phyloP scores from a whole-genome alignment of 2,888 invertebrate genomes.

The Orgyia antiqua region DNA sequence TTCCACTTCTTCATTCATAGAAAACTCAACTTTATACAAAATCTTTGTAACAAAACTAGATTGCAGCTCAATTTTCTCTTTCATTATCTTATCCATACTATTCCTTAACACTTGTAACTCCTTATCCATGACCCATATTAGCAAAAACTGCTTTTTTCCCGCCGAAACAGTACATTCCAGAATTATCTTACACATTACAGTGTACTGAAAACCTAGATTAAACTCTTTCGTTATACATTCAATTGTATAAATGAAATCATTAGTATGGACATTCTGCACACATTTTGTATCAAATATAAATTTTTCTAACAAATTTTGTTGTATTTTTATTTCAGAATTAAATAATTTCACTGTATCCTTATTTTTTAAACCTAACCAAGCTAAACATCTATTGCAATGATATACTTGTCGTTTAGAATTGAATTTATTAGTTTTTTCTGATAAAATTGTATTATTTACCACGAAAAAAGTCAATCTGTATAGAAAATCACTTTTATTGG shows the following conservation, averaged over 20 bases:
- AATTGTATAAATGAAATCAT: conserved; percentile 76
- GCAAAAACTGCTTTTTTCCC: conserved; percentile 65
- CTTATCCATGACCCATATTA: conserved; percentile 81
- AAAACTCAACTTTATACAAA: conserved; percentile 71
- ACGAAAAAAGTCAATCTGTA: conserved; percentile 77
- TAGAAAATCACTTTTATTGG: conserved; percentile 75
- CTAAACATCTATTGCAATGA: conserved; percentile 77
- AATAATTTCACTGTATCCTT: conserved; percentile 72
- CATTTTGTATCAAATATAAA: conserved; percentile 44
- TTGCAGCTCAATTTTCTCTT: conserved; percentile 50
- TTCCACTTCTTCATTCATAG: conserved; percentile 61
- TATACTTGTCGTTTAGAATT: conserved; percentile 61
- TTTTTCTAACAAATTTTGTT: conserved; percentile 34
- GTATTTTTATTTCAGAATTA: conserved; percentile 75
- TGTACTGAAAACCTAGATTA: conserved; percentile 63
- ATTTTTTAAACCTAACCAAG: conserved; percentile 75
- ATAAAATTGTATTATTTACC: conserved; percentile 54
- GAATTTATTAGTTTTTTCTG: conserved; percentile 63
- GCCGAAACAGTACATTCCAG: conserved; percentile 66
- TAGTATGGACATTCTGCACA: conserved; percentile 40
- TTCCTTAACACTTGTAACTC: conserved; percentile 71
- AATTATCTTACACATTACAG: conserved; percentile 75
- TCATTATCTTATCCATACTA: conserved; percentile 34
- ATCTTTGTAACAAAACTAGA: conserved; percentile 75
- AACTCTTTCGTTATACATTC: conserved; percentile 70